Percentiles rank a stretch among this genome's conserved stretches.
These are phyloP conservation scores for Notothenia coriiceps DNA, from an alignment of 2,113 vertebrate species.

Conservation along the genomic window DNA sequence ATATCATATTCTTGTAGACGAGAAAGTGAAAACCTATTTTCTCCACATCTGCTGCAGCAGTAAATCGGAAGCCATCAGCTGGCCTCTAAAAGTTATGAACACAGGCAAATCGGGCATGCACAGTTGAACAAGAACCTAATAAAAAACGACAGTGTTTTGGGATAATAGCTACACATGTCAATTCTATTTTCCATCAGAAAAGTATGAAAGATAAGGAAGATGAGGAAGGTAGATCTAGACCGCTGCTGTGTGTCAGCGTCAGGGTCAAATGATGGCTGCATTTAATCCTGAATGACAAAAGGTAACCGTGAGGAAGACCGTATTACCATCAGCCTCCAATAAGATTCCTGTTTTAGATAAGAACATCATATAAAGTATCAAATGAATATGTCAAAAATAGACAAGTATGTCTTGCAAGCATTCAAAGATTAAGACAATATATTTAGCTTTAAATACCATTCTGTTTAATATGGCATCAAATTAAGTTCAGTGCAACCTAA, in stretches of 20 bases:
- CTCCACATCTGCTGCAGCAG: conserved; percentile 51
- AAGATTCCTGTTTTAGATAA: not conserved
- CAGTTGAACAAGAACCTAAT: conserved; percentile 55
- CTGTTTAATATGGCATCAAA: not conserved
- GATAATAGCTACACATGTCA: conserved; percentile 13
- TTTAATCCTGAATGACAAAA: not conserved
- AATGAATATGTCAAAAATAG: not conserved
- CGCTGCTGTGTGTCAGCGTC: not conserved
- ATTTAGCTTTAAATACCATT: too few relatives aligned
- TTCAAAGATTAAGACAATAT: not conserved
- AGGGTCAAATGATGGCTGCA: not conserved
- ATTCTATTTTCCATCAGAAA: conserved; percentile 18
- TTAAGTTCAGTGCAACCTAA: not conserved
- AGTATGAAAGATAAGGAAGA: not conserved
- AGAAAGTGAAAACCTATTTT: conserved; percentile 69
- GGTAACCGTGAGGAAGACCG: not conserved
- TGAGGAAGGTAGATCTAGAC: conserved; percentile 1
- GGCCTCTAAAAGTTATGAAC: conserved; percentile 58
- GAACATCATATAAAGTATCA: not conserved
- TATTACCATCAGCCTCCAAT: not conserved
- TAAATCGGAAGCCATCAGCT: conserved; percentile 60
- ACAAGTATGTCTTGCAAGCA: not conserved
- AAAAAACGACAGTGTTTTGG: conserved; percentile 39
- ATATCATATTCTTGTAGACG: conserved; percentile 41
- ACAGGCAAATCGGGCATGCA: conserved; percentile 43